A percentile compares a stretch with the other conserved stretches of the same genome.
These are phyloP conservation scores for Patella vulgata DNA, from an alignment of 1,140 invertebrate species.

Conservation along the genomic window DNA sequence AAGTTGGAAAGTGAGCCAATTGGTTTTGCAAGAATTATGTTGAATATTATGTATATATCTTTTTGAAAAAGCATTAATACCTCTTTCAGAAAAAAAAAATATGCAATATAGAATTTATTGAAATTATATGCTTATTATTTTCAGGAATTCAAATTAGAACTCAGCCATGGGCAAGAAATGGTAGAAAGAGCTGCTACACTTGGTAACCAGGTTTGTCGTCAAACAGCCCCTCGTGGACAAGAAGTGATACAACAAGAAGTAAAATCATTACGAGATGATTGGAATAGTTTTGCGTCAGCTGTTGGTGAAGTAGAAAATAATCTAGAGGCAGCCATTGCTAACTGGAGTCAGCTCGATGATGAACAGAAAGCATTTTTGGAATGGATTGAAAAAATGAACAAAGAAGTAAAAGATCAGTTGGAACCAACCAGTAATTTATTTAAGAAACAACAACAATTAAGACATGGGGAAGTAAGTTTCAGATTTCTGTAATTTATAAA, in stretches of 20 bases:
- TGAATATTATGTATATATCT: no score
- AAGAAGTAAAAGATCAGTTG: constrained; percentile 86
- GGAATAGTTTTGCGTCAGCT: constrained; percentile 49
- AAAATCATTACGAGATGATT: constrained; percentile 55
- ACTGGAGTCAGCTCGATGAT: constrained; percentile 96
- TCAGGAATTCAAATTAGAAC: constrained; percentile 54
- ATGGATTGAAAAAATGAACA: constrained; percentile 75
- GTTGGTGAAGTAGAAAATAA: constrained; percentile 74
- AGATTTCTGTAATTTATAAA: not conserved
- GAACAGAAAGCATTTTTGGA: constrained; percentile 75
- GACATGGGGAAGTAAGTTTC: constrained; percentile 81
- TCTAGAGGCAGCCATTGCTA: constrained; percentile 88
- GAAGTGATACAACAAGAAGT: constrained; percentile 56
- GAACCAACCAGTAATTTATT: constrained; percentile 89
- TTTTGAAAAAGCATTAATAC: no score
- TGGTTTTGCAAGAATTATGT: no score
- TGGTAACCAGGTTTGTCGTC: constrained; percentile 46
- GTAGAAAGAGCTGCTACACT: constrained; percentile 49
- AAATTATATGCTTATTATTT: not conserved
- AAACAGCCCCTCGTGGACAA: constrained; percentile 52
- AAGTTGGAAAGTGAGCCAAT: no score
- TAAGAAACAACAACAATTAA: constrained; percentile 87
- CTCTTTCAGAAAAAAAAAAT: no score
- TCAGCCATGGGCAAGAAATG: constrained; percentile 54
- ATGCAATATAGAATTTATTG: no score